phyloP scores from a whole-genome alignment of 2,888 invertebrate species.

The Scrobipalpa atriplicella region DNA sequence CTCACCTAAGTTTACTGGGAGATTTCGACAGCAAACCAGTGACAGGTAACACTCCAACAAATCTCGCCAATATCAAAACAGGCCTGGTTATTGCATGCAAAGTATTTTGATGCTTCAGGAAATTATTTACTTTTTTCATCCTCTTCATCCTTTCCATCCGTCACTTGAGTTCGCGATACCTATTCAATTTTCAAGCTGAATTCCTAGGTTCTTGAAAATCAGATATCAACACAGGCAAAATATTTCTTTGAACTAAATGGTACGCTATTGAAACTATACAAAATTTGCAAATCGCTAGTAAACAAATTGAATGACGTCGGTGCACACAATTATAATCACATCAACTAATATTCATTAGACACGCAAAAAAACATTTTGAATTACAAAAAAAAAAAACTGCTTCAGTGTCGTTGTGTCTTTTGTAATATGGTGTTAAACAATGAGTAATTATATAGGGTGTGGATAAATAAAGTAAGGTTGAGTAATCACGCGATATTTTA shows the following conservation, averaged over 20 bases:
- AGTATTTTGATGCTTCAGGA: too few species aligned
- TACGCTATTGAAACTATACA: neutral
- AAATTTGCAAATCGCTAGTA: neutral
- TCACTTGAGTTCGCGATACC: too few species aligned
- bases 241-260: neutral
- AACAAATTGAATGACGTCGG: neutral
- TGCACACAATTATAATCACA: neutral
- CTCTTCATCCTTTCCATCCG: too few species aligned
- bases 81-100: too few species aligned
- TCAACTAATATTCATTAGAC: neutral
- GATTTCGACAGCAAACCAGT: too few species aligned
- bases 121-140: too few species aligned
- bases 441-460: neutral
- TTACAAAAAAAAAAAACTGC: neutral
- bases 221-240: neutral
- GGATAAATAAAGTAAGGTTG: neutral
- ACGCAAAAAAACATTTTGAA: neutral
- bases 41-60: too few species aligned
- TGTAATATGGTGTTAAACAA: neutral
- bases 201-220: neutral
- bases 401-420: neutral
- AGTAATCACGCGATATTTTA: neutral
- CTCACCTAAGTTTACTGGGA: too few species aligned
- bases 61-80: too few species aligned
- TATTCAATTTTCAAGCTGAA: neutral